Base-by-base conservation (phyloP, 1,140 invertebrate species). In the Cyphomyrmex costatus region DNA sequence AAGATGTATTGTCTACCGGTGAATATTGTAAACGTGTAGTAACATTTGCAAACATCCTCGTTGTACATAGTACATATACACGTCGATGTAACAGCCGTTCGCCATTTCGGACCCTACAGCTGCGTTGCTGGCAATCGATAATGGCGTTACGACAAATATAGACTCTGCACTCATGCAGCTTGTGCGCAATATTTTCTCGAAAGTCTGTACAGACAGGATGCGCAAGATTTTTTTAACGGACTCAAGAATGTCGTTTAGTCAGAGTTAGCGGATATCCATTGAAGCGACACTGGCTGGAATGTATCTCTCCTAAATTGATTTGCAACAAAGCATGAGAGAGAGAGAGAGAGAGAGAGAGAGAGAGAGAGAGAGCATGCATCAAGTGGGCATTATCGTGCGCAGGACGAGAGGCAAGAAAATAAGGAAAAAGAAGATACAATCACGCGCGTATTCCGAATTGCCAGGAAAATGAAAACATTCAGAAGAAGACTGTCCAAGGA, bases 251-350 rank as follows among this genome's bases (percentile, higher is more conserved):
- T 3, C 2, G 12, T 24, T 46, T 42, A n/a, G 16, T 27, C 21
- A 14, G 46, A n/a, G 16, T 27, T 21, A 14, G 58, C 46, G 30
- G 49, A 71, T 56, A 51, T 58, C 33, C 14, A 3, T 16, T 27
- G 30, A 12, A 68, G 6, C n/a, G n/a, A 68, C 2, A 30, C 84
- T 27, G 21, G 19, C 42, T 24, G 33, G 58, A 46, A n/a, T 21
- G 65, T 86, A 77, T 79, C 24, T 16, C 6, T 27, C 24, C 42
- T 56, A 76, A 85, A 85, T 89, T 86, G 73, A 61, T 86, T 85
- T 86, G 66, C 88, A 58, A 86, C 83, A 51, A 88, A 14, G 56
- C 3, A 14, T 16, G 12, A 65, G 5, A 49, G 7, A 82, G 33
- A 53, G 8, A 33, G 16, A 4, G 16, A 61, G 27, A n/a, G 3